Evolutionary conservation across 2,888 invertebrate genomes (phyloP), one percentile per base, ranked within the genome.

Genomic region (Agrochola lota): DNA sequence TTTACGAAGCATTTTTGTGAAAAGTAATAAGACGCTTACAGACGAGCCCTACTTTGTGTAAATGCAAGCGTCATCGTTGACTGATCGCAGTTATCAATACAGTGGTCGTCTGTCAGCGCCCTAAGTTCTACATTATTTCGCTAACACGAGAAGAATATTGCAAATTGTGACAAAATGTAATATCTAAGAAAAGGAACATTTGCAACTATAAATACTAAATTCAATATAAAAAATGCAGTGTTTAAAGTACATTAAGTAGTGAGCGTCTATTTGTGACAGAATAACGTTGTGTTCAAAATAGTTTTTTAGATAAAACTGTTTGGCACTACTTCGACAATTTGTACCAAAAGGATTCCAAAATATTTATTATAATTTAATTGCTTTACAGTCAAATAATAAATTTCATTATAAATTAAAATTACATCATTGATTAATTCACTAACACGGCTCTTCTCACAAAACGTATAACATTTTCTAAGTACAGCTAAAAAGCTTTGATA

Each of bases 251-350:
- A 35, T 59, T 52, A n/a, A 9, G 26, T 46, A 55, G 69, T 80
- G 62, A 67, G 46, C 71, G 52, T 79, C 15, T 64, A 83, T 57
- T 87, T 87, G 87, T 87, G 88, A 87, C 85, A 26, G 63, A 69
- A 6, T 74, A 59, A 60, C 52, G 66, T 80, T 74, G 73, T 80
- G 63, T 59, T 74, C 26, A 71, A 74, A 63, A 79, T 63, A 46
- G 23, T 63, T 63, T 68, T 57, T 69, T 26, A 23, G 20, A 26
- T 26, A 40, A 64, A 52, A 71, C 49, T 60, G 59, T 83, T 86
- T 86, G 88, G 88, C 85, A 85, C 85, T 85, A 85, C 86, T 72
- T 71, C 70, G 49, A 70, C 72, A 55, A 64, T 81, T 71, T 77
- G 64, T 85, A 86, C 55, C 66, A 62, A 85, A 71, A 70, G 55